These are phyloP conservation scores for Frankliniella fusca DNA, from an alignment of 2,888 invertebrate species.

Conservation along the genomic window DNA sequence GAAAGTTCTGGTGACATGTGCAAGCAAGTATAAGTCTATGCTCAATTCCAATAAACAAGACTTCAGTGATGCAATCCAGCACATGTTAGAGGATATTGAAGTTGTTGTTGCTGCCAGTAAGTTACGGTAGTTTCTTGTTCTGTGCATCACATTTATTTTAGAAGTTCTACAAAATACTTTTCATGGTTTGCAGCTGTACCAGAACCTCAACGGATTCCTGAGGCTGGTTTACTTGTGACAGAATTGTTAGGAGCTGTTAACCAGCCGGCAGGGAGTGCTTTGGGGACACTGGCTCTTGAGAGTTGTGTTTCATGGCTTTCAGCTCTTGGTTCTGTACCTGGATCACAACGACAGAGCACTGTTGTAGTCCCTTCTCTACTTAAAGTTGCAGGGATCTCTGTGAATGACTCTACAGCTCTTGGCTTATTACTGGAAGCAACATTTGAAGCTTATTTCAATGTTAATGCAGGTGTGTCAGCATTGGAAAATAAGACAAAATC, in stretches of 20 bases:
- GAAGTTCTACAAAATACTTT: neutral
- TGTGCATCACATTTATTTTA: neutral
- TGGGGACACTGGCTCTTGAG: conserved; percentile 44
- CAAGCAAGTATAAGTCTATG: conserved; percentile 53
- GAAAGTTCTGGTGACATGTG: conserved; percentile 56
- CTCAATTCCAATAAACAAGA: conserved; percentile 51
- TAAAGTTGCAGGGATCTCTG: conserved; percentile 48
- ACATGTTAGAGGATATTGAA: conserved; percentile 55
- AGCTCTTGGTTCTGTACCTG: conserved; percentile 47
- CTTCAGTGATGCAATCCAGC: conserved; percentile 50
- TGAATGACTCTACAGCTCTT: conserved; percentile 50
- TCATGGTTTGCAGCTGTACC: conserved; percentile 38
- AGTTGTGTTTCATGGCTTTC: conserved; percentile 50
- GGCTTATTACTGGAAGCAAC: conserved; percentile 54
- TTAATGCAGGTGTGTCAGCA: conserved; percentile 43
- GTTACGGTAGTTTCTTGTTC: conserved; percentile 37
- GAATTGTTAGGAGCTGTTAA: conserved; percentile 52
- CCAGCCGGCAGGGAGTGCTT: conserved; percentile 45
- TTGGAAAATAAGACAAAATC: no score
- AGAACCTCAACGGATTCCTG: conserved; percentile 48
- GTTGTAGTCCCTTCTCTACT: conserved; percentile 51
- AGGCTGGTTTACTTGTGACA: conserved; percentile 51
- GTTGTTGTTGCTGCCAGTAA: conserved; percentile 48
- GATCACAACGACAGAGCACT: conserved; percentile 42
- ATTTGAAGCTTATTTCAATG: conserved; percentile 54